Conservation (phyloP, 2,113 vertebrate species). For the Tonatia bakeri region DNA sequence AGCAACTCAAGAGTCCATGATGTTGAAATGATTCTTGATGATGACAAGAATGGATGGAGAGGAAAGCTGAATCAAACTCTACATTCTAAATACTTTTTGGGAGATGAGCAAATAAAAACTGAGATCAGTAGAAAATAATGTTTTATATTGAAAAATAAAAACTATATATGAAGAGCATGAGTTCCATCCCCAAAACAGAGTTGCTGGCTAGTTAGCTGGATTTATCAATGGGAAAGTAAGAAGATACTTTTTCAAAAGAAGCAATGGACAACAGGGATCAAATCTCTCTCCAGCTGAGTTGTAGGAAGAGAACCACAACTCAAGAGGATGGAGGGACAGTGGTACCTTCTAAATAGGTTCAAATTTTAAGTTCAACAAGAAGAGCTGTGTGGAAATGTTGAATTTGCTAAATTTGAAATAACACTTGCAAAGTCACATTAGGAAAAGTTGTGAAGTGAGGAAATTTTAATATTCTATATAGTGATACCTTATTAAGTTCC, state of each 20-base stretch:
- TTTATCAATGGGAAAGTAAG: neutral
- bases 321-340: neutral
- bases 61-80: neutral
- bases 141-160: neutral
- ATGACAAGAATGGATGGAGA: neutral
- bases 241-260: neutral
- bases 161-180: neutral
- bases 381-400: neutral
- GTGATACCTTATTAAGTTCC: neutral
- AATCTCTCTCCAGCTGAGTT: neutral
- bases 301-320: neutral
- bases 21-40: neutral
- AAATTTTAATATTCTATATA: neutral
- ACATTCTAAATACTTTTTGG: neutral
- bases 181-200: neutral
- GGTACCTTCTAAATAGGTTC: neutral
- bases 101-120: neutral
- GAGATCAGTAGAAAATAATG: neutral
- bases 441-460: neutral
- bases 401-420: neutral
- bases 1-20: neutral
- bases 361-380: neutral
- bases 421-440: neutral
- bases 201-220: neutral
- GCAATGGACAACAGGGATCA: rapidly evolving